Conservation (phyloP, 2,797 vertebrate genomes). For the Chelon auratus region DNA sequence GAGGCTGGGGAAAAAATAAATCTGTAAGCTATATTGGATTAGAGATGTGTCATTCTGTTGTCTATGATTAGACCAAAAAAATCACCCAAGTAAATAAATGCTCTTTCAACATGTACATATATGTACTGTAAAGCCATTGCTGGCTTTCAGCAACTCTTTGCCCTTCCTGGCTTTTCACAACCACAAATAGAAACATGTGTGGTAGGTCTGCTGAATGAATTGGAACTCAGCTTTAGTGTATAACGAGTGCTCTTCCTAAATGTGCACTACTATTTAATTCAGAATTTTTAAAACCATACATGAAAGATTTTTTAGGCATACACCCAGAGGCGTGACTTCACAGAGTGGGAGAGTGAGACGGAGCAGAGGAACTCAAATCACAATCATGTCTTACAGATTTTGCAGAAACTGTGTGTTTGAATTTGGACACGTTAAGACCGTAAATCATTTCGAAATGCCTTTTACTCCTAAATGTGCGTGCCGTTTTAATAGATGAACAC, state of each 20-base stretch:
- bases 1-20: too few relatives aligned
- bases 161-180: conserved; percentile 19
- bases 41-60: background rate
- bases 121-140: background rate
- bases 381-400: conserved; percentile 4
- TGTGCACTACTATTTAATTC: conserved; percentile 39
- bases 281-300: conserved; percentile 28
- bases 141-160: conserved; percentile 21
- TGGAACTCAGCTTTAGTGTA: conserved; percentile 60
- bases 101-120: background rate
- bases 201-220: conserved; percentile 66
- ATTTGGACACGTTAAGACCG: conserved; percentile 32
- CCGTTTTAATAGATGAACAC: background rate
- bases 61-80: background rate
- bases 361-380: background rate
- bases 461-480: background rate
- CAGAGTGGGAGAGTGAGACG: background rate
- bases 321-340: background rate
- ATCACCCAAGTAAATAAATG: background rate
- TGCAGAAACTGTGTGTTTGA: conserved; percentile 39
- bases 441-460: background rate
- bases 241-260: conserved; percentile 55
- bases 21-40: too few relatives aligned
- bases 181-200: conserved; percentile 61
- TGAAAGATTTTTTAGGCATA: background rate